Conservation (phyloP, 2,113 vertebrate species). For the Thamnophis sirtalis region DNA sequence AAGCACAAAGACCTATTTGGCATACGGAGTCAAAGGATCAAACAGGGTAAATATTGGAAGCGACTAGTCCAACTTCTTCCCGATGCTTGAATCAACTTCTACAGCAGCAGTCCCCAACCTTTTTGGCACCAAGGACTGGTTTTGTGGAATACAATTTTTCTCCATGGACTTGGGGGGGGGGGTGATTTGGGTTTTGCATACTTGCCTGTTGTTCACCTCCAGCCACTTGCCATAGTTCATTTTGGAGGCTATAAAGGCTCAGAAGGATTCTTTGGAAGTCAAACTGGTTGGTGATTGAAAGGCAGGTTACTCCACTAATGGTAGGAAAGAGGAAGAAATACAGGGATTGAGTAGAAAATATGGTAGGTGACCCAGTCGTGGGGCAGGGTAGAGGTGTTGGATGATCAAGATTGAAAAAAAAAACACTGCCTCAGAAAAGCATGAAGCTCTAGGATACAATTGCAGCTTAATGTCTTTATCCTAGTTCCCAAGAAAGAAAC, state of each 20-base stretch:
- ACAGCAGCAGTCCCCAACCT: neutral
- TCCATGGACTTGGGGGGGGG: neutral
- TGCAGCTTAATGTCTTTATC: neutral
- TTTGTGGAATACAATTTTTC: neutral
- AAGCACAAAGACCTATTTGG: neutral
- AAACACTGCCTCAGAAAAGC: neutral
- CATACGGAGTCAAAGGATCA: neutral
- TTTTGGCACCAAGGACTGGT: neutral
- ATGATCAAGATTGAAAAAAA: neutral
- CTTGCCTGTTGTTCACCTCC: neutral
- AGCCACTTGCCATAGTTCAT: neutral
- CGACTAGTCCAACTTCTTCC: neutral
- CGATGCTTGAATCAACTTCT: neutral
- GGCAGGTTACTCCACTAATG: neutral
- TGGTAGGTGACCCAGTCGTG: neutral
- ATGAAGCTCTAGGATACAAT: no score
- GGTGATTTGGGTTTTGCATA: neutral
- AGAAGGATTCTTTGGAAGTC: neutral
- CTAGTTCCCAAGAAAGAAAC: neutral
- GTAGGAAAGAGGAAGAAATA: neutral
- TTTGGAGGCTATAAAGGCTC: neutral
- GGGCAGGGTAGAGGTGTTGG: neutral
- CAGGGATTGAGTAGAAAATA: neutral
- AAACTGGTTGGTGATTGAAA: neutral
- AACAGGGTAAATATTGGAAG: neutral